A percentile compares a stretch with the other conserved stretches of the same genome.
Conservation (phyloP, 2,888 invertebrate species). For the Acanthosoma haemorrhoidale region DNA sequence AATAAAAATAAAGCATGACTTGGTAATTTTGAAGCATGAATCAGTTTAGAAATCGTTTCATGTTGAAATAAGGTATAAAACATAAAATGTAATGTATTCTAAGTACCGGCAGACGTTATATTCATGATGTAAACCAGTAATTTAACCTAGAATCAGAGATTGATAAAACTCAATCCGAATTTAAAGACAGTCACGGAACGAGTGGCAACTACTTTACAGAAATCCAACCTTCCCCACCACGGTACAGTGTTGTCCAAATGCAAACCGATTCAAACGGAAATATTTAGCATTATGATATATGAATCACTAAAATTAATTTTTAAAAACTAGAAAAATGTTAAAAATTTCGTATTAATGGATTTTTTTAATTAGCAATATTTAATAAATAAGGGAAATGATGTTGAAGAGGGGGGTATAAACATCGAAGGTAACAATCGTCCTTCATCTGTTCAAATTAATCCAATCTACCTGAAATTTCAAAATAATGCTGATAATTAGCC, state of each 20-base stretch:
- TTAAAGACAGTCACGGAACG: not conserved
- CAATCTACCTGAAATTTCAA: too few relatives aligned
- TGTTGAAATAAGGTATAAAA: not conserved
- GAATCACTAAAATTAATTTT: too few relatives aligned
- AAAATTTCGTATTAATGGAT: too few relatives aligned
- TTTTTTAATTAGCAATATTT: too few relatives aligned
- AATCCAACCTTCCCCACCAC: slow-evolving; percentile 20
- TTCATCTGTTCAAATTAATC: too few relatives aligned
- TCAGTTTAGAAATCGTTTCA: not conserved
- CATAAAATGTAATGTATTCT: not conserved
- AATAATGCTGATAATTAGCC: too few relatives aligned
- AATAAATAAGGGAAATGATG: too few relatives aligned
- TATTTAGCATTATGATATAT: too few relatives aligned
- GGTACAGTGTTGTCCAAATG: slow-evolving; percentile 18
- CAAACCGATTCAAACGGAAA: not conserved
- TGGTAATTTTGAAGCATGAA: slow-evolving; percentile 27
- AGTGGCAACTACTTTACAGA: slow-evolving; percentile 27
- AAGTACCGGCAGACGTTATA: slow-evolving; percentile 48
- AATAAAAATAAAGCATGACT: slow-evolving; percentile 31
- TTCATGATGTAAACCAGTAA: slow-evolving; percentile 44
- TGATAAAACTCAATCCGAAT: not conserved
- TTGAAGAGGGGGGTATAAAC: too few relatives aligned
- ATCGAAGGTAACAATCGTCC: too few relatives aligned
- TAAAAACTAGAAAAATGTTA: too few relatives aligned
- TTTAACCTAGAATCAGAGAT: not conserved